These are phyloP conservation scores for Neria commutata DNA, from an alignment of 2,888 invertebrate species.

Conservation along the genomic window DNA sequence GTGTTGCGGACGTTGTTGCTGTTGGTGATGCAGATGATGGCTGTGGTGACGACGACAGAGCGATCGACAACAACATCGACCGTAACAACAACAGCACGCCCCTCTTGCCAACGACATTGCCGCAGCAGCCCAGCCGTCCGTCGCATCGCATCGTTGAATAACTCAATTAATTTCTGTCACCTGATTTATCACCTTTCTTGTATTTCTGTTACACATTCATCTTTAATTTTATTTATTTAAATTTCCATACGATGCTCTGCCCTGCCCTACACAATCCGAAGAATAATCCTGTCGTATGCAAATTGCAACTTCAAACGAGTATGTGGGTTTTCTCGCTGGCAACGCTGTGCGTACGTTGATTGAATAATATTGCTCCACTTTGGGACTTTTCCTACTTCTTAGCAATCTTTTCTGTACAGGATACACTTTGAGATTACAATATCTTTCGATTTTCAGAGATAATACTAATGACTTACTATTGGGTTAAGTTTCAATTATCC, in stretches of 20 bases:
- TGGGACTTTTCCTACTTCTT: too few species aligned
- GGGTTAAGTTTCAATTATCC: too few species aligned
- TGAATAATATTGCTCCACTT: too few species aligned
- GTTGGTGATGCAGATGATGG: background rate
- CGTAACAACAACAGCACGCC: slow-evolving; percentile 7
- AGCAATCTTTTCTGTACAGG: too few species aligned
- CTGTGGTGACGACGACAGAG: background rate
- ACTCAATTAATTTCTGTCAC: slow-evolving; percentile 63
- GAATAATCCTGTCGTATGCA: too few species aligned
- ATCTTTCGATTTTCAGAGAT: too few species aligned
- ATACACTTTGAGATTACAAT: too few species aligned
- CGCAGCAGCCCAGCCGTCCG: background rate
- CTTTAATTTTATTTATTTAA: slow-evolving; percentile 53
- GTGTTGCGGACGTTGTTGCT: slow-evolving; percentile 34
- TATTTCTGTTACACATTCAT: slow-evolving; percentile 49
- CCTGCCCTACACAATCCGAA: too few species aligned
- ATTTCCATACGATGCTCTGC: slow-evolving; percentile 41
- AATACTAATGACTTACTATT: too few species aligned
- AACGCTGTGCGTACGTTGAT: too few species aligned
- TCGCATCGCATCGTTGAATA: slow-evolving; percentile 42
- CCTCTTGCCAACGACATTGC: slow-evolving; percentile 7
- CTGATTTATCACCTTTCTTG: slow-evolving; percentile 61
- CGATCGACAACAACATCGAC: background rate
- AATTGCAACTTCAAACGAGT: too few species aligned
- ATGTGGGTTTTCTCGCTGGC: too few species aligned